phyloP scores from a whole-genome alignment of 2,888 invertebrate species.

The Caenorhabditis sp. region DNA sequence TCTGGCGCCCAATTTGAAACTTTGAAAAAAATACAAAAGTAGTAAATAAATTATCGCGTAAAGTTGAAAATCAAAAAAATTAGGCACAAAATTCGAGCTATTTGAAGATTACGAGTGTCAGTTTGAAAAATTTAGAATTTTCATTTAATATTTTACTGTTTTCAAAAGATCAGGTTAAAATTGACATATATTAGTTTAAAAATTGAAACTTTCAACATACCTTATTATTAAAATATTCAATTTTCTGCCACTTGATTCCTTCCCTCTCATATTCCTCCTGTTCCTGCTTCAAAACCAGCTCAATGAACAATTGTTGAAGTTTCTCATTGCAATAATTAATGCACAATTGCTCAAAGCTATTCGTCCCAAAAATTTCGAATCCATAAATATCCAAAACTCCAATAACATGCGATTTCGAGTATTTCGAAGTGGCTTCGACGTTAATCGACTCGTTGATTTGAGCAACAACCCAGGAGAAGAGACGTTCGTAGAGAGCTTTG shows the following conservation, averaged over 20 bases:
- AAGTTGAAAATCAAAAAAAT: too few relatives aligned
- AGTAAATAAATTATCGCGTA: too few relatives aligned
- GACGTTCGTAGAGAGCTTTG: slow-evolving; percentile 86
- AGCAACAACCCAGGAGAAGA: slow-evolving; percentile 92
- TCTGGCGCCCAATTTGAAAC: too few relatives aligned
- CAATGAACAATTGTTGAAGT: slow-evolving; percentile 94
- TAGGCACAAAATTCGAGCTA: too few relatives aligned
- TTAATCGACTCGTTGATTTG: slow-evolving; percentile 87
- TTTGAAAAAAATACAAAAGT: too few relatives aligned
- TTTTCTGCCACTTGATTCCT: slow-evolving; percentile 79
- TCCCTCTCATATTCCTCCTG: slow-evolving; percentile 95
- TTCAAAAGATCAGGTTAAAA: too few relatives aligned
- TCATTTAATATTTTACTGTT: too few relatives aligned
- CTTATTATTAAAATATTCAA: slow-evolving; percentile 96
- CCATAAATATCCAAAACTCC: slow-evolving; percentile 98
- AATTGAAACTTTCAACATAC: slow-evolving; percentile 7
- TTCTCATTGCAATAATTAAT: slow-evolving; percentile 99
- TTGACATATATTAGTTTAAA: not conserved
- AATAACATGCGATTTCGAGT: slow-evolving; percentile 82
- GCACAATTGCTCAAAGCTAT: slow-evolving; percentile 95
- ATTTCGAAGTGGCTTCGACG: slow-evolving; percentile 32
- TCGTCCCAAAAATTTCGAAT: slow-evolving; percentile 95
- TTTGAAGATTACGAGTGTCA: too few relatives aligned
- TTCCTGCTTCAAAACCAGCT: slow-evolving; percentile 94
- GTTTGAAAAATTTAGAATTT: too few relatives aligned